These are phyloP conservation scores for Plectrocnemia conspersa DNA, from an alignment of 1,140 invertebrate species.

Conservation along the genomic window DNA sequence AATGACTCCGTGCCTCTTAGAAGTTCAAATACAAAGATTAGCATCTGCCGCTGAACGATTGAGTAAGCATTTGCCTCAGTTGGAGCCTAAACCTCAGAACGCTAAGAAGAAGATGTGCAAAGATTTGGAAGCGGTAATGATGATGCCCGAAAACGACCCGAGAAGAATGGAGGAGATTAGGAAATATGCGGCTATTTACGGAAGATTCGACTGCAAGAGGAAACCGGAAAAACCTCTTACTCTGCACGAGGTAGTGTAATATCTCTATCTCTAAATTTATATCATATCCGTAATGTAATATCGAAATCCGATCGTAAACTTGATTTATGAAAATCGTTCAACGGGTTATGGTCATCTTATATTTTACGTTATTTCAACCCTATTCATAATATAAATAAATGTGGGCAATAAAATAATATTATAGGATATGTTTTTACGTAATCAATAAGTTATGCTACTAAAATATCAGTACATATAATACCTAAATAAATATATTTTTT, in stretches of 20 bases:
- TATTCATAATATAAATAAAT: no score
- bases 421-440: no score
- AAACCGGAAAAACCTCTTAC: slow-evolving; percentile 94
- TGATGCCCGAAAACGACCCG: slow-evolving; percentile 84
- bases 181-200: slow-evolving; percentile 95
- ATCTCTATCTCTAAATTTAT: slow-evolving; percentile 10
- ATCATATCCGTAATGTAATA: slow-evolving; percentile 14
- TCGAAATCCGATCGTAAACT: slow-evolving; percentile 2
- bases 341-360: background rate
- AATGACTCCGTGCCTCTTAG: slow-evolving; percentile 71
- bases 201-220: slow-evolving; percentile 92
- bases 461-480: no score
- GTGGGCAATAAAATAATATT: no score
- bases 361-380: no score
- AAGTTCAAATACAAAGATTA: slow-evolving; percentile 78
- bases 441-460: no score
- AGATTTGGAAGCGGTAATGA: slow-evolving; percentile 86
- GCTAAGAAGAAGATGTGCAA: slow-evolving; percentile 90
- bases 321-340: slow-evolving; percentile 17
- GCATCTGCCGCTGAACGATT: slow-evolving; percentile 78
- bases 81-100: slow-evolving; percentile 84
- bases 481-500: no score
- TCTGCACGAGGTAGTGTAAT: slow-evolving; percentile 88
- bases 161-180: slow-evolving; percentile 88
- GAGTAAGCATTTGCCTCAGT: slow-evolving; percentile 73